These are phyloP conservation scores for Heliconius himera DNA, from an alignment of 1,140 invertebrate genomes.

Conservation along the genomic window DNA sequence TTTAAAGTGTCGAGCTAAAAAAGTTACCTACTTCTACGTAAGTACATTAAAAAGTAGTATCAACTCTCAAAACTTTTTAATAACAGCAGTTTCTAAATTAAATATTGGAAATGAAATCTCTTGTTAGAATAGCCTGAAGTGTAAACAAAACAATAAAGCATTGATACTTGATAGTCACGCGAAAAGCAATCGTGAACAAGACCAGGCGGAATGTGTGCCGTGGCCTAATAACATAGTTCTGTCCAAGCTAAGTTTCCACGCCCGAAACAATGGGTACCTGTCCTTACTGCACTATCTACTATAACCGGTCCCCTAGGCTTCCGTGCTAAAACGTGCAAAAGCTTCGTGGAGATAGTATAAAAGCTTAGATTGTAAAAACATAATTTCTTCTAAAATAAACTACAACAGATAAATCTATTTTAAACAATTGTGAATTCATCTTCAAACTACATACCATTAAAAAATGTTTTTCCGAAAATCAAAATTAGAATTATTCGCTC, in stretches of 20 bases:
- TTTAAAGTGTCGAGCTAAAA: too few relatives aligned
- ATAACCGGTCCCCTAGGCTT: slow-evolving; percentile 18
- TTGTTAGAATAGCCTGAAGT: background rate
- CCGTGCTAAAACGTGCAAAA: slow-evolving; percentile 12
- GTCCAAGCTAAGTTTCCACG: slow-evolving; percentile 23
- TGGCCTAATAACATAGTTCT: slow-evolving; percentile 72
- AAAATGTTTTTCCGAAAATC: too few relatives aligned
- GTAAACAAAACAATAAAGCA: slow-evolving; percentile 28
- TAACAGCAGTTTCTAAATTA: background rate
- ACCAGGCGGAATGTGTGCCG: slow-evolving; percentile 52
- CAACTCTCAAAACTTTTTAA: background rate
- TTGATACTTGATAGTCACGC: slow-evolving; percentile 27
- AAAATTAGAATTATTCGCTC: too few relatives aligned
- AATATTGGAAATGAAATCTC: background rate
- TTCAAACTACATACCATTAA: too few relatives aligned
- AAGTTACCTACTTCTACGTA: too few relatives aligned
- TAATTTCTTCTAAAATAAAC: background rate
- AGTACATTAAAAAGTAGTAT: background rate
- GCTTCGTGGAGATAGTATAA: background rate
- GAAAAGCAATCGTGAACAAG: slow-evolving; percentile 52
- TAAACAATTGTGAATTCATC: too few relatives aligned
- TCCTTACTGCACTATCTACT: slow-evolving; percentile 47
- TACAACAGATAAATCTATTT: too few relatives aligned
- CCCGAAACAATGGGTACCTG: slow-evolving; percentile 52
- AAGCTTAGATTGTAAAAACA: background rate